phyloP scores from a whole-genome alignment of 2,888 invertebrate species.

The Sepiola atlantica region DNA sequence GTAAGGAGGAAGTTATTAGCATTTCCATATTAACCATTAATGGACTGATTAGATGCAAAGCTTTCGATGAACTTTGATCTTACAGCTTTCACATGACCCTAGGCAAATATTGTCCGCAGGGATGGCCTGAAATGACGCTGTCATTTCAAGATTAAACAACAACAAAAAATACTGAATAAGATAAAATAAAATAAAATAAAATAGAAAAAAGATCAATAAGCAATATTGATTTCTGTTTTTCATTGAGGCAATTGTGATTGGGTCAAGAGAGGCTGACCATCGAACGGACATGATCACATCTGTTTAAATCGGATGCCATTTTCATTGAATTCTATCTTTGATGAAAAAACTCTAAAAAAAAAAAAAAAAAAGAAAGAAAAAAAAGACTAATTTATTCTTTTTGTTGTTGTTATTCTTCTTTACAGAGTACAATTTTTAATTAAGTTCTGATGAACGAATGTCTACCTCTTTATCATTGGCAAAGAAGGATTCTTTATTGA shows the following conservation, averaged over 20 bases:
- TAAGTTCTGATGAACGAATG: background rate
- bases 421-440: background rate
- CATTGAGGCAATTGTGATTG: slow-evolving; percentile 5
- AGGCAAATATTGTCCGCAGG: background rate
- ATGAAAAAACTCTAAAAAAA: background rate
- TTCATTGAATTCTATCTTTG: background rate
- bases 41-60: background rate
- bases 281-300: background rate
- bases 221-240: slow-evolving; percentile 21
- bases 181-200: background rate
- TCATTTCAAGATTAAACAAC: background rate
- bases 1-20: no score
- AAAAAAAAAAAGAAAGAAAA: no score
- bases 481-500: background rate
- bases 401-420: no score
- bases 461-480: background rate
- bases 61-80: background rate
- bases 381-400: background rate
- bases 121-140: background rate
- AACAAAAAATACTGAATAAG: background rate
- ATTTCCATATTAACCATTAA: background rate
- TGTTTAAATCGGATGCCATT: background rate
- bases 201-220: background rate
- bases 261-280: background rate
- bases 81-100: background rate